Evolutionary conservation across 2,888 invertebrate species (phyloP), one percentile per base, ranked within the genome.

Genomic region (Axea sp.): DNA sequence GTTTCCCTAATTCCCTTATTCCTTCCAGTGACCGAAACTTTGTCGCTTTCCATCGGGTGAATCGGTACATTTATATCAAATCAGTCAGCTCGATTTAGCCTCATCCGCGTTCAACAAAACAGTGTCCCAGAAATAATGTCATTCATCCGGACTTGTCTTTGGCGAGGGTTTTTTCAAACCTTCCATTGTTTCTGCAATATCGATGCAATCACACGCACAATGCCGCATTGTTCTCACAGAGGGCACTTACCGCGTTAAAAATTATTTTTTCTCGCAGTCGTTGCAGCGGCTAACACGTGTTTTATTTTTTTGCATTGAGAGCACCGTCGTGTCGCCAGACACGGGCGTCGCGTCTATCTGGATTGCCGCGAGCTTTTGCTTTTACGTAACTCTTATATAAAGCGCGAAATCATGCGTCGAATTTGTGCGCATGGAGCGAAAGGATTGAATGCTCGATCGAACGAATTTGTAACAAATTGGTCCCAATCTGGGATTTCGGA

Each of bases 1-100:
- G 69, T 55, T 31, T 76, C 76, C 37, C 64, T 73, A n/a, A 67
- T 53, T 41, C 49, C 49, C 33, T 75, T 76, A 26, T 8, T 74
- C 26, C 30, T 72, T 8, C 14, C n/a, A 3, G 7, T 6, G 9
- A 28, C 14, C 26, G 33, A 14, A 35, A 14, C n/a, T 19, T 19
- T 55, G 30, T 30, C 30, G 24, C 17, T 57, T 68, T 57, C 57
- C 59, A 68, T 68, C 15, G 33, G 6, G n/a, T 26, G 15, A 11
- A 6, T 59, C 39, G 41, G n/a, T n/a, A n/a, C n/a, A n/a, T n/a
- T n/a, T n/a, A n/a, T n/a, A n/a, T n/a, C n/a, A n/a, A n/a, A n/a
- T n/a, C n/a, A n/a, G n/a, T 24, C 31, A 24, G 28, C 31, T 22
- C 9, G 19, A 19, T 19, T 3, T 19, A 19, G 19, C 19, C 4